Conservation (phyloP, 2,888 invertebrate genomes). For the Temnothorax rugatulus region DNA sequence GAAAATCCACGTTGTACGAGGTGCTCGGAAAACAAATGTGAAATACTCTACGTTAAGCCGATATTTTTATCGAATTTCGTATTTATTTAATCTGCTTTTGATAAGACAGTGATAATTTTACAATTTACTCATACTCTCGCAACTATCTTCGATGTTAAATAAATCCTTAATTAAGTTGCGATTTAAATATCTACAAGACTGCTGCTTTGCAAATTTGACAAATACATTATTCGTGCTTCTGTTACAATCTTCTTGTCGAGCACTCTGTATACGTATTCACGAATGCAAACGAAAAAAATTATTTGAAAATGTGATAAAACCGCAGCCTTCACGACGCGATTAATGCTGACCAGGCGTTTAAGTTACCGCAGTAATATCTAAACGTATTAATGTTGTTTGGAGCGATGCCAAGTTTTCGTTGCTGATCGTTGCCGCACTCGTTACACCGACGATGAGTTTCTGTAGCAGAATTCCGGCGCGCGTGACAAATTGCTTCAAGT, state of each 20-base stretch:
- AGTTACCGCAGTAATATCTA: constrained; percentile 66
- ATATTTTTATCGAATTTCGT: neutral
- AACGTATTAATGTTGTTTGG: constrained; percentile 67
- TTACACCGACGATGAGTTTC: constrained; percentile 57
- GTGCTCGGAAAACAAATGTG: neutral
- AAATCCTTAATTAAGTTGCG: neutral
- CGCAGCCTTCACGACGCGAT: constrained; percentile 42
- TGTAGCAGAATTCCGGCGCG: constrained; percentile 37
- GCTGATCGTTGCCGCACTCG: constrained; percentile 68
- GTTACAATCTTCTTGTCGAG: neutral
- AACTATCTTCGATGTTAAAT: neutral
- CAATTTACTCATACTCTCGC: neutral
- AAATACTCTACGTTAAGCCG: neutral
- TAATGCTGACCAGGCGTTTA: constrained; percentile 64
- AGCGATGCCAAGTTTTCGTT: constrained; percentile 66
- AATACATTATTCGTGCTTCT: neutral
- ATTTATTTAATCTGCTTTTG: neutral
- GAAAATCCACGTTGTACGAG: neutral
- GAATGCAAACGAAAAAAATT: neutral
- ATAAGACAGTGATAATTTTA: neutral
- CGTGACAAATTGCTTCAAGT: constrained; percentile 48
- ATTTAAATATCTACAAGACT: neutral
- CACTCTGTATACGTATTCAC: neutral
- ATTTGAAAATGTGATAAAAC: constrained; percentile 2
- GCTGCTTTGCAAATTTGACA: neutral